phyloP scores from a whole-genome alignment of 2,113 vertebrate species.

The Hemiprocne comata region DNA sequence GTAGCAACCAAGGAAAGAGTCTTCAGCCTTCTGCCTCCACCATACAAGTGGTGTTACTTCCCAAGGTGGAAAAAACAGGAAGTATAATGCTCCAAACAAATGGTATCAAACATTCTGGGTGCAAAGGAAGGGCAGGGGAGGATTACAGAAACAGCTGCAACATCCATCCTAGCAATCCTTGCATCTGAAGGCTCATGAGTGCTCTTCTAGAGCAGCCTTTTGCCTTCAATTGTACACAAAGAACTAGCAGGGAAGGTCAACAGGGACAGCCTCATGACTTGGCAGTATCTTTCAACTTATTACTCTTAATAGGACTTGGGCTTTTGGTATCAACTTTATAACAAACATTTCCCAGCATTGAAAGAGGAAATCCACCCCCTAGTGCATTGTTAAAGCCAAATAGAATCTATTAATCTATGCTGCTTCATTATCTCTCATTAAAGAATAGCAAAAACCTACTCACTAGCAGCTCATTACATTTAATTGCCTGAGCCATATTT shows the following conservation, averaged over 20 bases:
- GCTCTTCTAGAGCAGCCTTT: not conserved
- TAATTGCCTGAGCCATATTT: not conserved
- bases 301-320: not conserved
- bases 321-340: not conserved
- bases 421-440: not conserved
- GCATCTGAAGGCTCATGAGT: not conserved
- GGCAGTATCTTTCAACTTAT: not conserved
- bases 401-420: not conserved
- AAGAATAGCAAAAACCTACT: not conserved
- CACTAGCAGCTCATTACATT: not conserved
- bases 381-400: not conserved
- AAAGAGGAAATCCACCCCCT: not conserved
- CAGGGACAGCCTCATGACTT: not conserved
- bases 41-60: not conserved
- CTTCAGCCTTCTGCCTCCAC: not conserved
- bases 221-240: not conserved
- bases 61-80: not conserved
- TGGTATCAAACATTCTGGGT: not conserved
- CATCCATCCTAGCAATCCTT: fast-evolving
- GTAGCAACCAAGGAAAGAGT: not conserved
- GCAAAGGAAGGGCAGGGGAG: not conserved
- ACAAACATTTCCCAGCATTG: not conserved
- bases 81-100: not conserved
- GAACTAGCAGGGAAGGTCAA: not conserved
- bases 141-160: not conserved